Conservation (phyloP, 2,888 invertebrate species). For the Cremastinae sp. region DNA sequence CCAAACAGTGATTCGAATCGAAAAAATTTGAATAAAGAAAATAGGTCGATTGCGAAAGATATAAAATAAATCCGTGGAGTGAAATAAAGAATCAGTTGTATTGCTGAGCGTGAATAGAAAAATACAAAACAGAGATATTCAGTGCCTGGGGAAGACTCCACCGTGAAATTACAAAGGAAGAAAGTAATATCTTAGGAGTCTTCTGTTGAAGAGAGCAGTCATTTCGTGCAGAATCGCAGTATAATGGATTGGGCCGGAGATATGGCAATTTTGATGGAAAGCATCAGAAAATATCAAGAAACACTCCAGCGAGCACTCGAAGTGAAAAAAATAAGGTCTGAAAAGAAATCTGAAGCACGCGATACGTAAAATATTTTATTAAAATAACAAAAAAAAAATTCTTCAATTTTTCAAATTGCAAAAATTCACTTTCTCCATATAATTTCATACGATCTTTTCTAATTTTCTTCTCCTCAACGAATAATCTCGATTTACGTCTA, state of each 20-base stretch:
- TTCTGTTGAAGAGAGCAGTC: too few species aligned
- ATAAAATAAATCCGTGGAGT: not conserved
- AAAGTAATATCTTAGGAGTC: not conserved
- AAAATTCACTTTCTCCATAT: not conserved
- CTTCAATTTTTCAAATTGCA: too few species aligned
- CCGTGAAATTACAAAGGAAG: not conserved
- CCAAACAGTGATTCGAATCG: too few species aligned
- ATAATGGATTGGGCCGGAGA: not conserved
- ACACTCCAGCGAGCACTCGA: too few species aligned
- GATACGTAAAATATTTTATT: too few species aligned
- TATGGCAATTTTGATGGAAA: not conserved
- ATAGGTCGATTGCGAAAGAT: too few species aligned
- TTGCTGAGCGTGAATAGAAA: not conserved
- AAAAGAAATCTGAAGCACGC: too few species aligned
- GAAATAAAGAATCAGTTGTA: not conserved
- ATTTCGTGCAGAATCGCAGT: not conserved
- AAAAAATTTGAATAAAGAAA: too few species aligned
- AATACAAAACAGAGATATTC: not conserved
- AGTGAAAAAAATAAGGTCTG: too few species aligned
- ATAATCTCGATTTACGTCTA: slow-evolving; percentile 26
- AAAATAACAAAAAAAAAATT: too few species aligned
- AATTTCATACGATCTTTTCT: not conserved
- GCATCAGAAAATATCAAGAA: too few species aligned
- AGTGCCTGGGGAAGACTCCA: not conserved
- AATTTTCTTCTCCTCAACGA: not conserved